Conservation (phyloP, 2,113 vertebrate genomes). For the Physeter macrocephalus region DNA sequence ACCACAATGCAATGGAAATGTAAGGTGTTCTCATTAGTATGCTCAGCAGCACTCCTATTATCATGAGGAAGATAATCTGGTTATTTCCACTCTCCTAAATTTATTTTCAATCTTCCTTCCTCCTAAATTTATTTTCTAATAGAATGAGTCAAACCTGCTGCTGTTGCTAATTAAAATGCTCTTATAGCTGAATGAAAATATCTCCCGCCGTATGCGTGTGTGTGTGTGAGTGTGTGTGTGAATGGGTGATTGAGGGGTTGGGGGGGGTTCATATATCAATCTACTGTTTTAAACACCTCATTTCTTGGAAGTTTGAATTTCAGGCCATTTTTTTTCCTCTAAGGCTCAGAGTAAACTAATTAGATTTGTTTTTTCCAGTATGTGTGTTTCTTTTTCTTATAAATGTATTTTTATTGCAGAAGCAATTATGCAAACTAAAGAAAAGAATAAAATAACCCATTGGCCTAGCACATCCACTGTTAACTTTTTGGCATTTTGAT, state of each 20-base stretch:
- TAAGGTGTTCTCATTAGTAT: neutral
- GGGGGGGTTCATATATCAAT: neutral
- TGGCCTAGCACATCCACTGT: neutral
- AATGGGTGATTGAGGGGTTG: neutral
- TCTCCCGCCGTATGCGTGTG: neutral
- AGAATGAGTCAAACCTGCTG: slow-evolving; percentile 27
- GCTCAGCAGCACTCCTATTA: neutral
- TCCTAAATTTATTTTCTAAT: slow-evolving; percentile 26
- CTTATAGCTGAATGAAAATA: slow-evolving; percentile 23
- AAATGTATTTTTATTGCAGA: neutral
- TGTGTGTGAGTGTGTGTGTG: too few relatives aligned
- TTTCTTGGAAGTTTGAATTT: slow-evolving; percentile 24
- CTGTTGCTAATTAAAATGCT: slow-evolving; percentile 33
- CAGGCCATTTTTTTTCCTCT: neutral
- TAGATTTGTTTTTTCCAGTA: neutral
- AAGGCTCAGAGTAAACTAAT: neutral
- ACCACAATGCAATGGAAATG: neutral
- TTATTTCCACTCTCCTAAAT: neutral
- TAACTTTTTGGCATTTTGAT: neutral
- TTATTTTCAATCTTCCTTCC: neutral
- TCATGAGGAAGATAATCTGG: neutral
- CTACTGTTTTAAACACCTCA: neutral
- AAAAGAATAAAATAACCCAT: neutral
- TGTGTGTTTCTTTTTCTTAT: neutral
- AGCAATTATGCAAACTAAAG: neutral